A percentile compares a stretch with the other conserved stretches of the same genome.
Conservation (phyloP, 2,113 vertebrate species). For the Lepus europaeus region DNA sequence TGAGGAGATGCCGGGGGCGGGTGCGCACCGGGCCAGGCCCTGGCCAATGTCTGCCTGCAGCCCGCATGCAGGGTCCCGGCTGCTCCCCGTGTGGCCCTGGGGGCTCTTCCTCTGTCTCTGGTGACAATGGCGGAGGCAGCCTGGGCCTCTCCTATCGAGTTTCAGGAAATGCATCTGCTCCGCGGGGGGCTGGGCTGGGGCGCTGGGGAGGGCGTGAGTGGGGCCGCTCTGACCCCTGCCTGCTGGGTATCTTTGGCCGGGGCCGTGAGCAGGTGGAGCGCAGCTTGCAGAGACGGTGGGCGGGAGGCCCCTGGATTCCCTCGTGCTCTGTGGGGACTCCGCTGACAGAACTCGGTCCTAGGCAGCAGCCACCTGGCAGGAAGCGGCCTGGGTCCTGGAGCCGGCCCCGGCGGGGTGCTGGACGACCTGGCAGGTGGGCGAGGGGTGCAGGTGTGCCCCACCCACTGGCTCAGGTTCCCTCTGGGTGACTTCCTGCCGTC, state of each 20-base stretch:
- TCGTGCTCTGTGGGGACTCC: neutral
- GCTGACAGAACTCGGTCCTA: neutral
- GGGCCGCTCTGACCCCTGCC: fast-evolving
- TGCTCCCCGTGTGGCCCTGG: neutral
- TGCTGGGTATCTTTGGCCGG: neutral
- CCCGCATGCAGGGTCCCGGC: too few species aligned
- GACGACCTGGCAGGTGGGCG: neutral
- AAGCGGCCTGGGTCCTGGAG: neutral
- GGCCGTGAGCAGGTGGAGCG: too few species aligned
- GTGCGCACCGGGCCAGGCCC: neutral
- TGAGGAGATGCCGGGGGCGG: fast-evolving
- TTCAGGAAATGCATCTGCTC: constrained; percentile 70
- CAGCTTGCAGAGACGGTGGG: too few species aligned
- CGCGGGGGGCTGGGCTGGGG: fast-evolving
- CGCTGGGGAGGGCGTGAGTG: fast-evolving
- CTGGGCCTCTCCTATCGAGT: constrained; percentile 7
- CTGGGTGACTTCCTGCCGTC: constrained; percentile 38
- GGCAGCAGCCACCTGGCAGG: fast-evolving
- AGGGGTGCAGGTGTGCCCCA: neutral
- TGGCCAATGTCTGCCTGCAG: too few species aligned
- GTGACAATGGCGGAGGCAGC: constrained; percentile 38
- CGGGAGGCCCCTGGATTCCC: fast-evolving
- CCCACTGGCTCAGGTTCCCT: constrained; percentile 57
- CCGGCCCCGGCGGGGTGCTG: neutral
- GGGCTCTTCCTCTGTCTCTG: neutral